A percentile compares a stretch with the other conserved stretches of the same genome.
Evolutionary conservation across 2,888 invertebrate species (phyloP).

Genomic region (Scaptodrosophila latifasciaeformis): DNA sequence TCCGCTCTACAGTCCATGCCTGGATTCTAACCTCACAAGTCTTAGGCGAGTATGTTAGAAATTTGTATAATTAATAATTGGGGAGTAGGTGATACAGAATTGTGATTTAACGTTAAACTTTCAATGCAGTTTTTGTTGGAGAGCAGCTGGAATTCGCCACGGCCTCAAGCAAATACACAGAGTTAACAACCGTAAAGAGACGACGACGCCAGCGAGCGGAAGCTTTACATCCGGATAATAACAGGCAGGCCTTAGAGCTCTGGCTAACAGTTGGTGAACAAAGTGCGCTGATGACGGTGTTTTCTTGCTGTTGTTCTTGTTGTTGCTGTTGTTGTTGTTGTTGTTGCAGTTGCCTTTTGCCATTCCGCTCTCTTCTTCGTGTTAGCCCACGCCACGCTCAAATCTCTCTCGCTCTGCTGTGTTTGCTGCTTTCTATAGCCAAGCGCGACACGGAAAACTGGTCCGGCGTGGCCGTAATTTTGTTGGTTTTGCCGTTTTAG

Average conservation of each 20-base stretch:
- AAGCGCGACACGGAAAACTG: conserved; percentile 69
- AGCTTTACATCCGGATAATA: conserved; percentile 65
- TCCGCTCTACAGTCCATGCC: too few relatives aligned
- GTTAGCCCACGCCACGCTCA: background rate
- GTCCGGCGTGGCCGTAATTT: conserved; percentile 61
- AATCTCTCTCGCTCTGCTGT: conserved; percentile 24
- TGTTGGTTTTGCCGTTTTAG: conserved; percentile 39
- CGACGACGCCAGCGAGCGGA: conserved; percentile 46
- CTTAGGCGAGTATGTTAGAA: background rate
- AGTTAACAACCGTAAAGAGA: conserved; percentile 65
- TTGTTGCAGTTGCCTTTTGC: conserved; percentile 24
- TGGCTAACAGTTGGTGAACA: background rate
- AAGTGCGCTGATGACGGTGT: conserved; percentile 3
- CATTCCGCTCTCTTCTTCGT: conserved; percentile 25
- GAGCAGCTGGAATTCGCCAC: conserved; percentile 52
- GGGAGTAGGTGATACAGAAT: too few relatives aligned
- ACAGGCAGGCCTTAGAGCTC: conserved; percentile 26
- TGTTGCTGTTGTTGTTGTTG: conserved; percentile 18
- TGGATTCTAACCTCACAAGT: background rate
- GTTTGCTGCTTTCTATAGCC: conserved; percentile 39
- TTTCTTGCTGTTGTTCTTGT: too few relatives aligned
- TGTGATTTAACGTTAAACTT: too few relatives aligned
- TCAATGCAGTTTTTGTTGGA: too few relatives aligned
- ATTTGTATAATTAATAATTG: too few relatives aligned
- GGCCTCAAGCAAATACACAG: conserved; percentile 33